Evolutionary conservation across 1,140 invertebrate genomes (phyloP), one percentile per base, ranked within the genome.

Genomic region (Pogonomyrmex barbatus): DNA sequence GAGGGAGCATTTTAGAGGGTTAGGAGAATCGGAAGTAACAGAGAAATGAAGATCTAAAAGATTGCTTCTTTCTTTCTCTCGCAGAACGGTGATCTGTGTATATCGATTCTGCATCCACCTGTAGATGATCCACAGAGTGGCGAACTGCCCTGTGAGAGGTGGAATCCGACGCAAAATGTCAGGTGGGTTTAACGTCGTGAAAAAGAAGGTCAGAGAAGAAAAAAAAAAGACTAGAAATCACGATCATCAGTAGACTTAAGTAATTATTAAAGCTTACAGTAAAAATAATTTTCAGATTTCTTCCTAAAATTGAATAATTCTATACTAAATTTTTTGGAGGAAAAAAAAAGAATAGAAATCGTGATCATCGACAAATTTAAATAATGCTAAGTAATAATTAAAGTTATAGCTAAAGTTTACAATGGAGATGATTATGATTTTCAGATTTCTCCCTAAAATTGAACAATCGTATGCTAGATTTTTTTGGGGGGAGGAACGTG

Each of bases 81-180:
- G 67, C 95, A 99, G 98, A 99, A 99, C 95, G 99, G 99, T 60
- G 99, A 99, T 95, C 96, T 99, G 39, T 99, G 99, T 95, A 99
- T 99, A 96, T 99, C 99, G 88, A 99, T 99, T 94, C 96, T 99
- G 63, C 99, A 99, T 95, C 99, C 99, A 73, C 99, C 99, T 42
- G 97, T 99, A 75, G 99, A 99, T 95, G 99, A 99, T 96, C 99
- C 99, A 58, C 99, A 99, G 93, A 99, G 98, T 91, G 99, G 99
- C 10, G 99, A 99, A 95, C 95, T 99, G 90, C 99, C 99, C 0
- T 99, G 99, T 95, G 99, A 99, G 96, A 97, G 99, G 95, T 99
- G 99, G 99, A 99, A 99, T 96, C 99, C 99, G 47, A 99, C 99
- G 78, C 99, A 99, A 96, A 99, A 98, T 94, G 99, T 99, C 86